Evolutionary conservation across 2,113 vertebrate species (phyloP), one percentile per base, ranked within the genome.

Genomic region (Ailuropoda melanoleuca): DNA sequence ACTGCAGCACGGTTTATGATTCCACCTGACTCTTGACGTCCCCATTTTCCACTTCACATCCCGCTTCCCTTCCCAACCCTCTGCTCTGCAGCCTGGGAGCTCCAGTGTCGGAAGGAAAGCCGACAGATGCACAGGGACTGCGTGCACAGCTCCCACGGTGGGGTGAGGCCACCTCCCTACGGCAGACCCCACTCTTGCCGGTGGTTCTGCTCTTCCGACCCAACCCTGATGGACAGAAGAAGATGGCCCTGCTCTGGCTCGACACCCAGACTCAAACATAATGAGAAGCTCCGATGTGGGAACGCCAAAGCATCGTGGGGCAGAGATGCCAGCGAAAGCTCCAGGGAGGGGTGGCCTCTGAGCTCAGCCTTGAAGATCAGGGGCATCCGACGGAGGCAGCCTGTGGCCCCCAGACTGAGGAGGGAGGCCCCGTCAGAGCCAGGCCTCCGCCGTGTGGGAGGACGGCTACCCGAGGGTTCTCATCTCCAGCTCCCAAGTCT

Each of bases 251-350:
- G 31, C 3, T 0, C 9, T 0, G 10, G 19, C 55, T n/a, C 37
- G 26, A 1, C 11, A 2, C 4, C 8, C 2, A 46, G 82, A 66
- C 31, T 37, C 29, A 1, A 15, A 4, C 17, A 24, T 2, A 13
- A 4, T 8, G 1, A 46, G 14, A 23, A 3, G 39, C 13, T 17
- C 17, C 1, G n/a, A 39, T 14, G 2, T 9, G 0, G 0, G n/a
- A 31, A 56, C 0, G 0, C 18, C 1, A 1, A 53, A 48, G 46
- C 24, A 4, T 43, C 3, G 0, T 0, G 60, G n/a, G 18, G 43
- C 60, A 70, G 78, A 26, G 12, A 24, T 0, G 0, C 0, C 1
- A 24, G 34, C n/a, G 58, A 21, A 2, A 4, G 55, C 26, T 8
- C 2, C 17, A 7, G 4, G 7, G 8, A n/a, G 24, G n/a, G 19